phyloP scores from a whole-genome alignment of 2,113 vertebrate species.

The Lepus timidus region DNA sequence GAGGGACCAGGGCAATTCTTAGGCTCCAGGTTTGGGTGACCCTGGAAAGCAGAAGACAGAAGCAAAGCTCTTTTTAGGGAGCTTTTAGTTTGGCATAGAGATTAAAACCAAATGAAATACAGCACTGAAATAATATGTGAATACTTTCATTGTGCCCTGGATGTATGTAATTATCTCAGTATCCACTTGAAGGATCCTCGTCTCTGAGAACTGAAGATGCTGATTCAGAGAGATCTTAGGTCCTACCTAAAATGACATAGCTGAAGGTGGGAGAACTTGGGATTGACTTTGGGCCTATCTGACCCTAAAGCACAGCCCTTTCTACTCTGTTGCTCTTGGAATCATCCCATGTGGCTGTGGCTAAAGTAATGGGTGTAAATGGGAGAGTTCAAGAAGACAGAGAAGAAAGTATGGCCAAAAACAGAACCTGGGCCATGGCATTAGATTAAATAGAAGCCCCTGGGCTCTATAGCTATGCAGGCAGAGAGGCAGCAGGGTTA shows the following conservation, averaged over 20 bases:
- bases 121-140: neutral
- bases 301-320: neutral
- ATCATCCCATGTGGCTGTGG: neutral
- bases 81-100: neutral
- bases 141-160: neutral
- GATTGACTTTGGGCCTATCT: neutral
- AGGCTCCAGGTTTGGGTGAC: neutral
- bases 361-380: neutral
- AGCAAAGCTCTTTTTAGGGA: neutral
- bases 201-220: neutral
- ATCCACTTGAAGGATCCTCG: neutral
- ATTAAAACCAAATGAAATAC: constrained; percentile 1
- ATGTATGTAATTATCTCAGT: neutral
- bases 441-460: neutral
- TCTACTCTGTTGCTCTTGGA: neutral
- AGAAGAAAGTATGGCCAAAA: neutral
- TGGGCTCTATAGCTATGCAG: neutral
- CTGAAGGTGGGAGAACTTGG: neutral
- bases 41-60: neutral
- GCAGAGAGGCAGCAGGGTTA: neutral
- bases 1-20: neutral
- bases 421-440: neutral
- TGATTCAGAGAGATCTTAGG: neutral
- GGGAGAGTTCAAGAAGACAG: neutral
- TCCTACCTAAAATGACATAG: neutral